A percentile compares a stretch with the other conserved stretches of the same genome.
These are phyloP conservation scores for Dynastes tityus DNA, from an alignment of 2,888 invertebrate genomes.

Conservation along the genomic window DNA sequence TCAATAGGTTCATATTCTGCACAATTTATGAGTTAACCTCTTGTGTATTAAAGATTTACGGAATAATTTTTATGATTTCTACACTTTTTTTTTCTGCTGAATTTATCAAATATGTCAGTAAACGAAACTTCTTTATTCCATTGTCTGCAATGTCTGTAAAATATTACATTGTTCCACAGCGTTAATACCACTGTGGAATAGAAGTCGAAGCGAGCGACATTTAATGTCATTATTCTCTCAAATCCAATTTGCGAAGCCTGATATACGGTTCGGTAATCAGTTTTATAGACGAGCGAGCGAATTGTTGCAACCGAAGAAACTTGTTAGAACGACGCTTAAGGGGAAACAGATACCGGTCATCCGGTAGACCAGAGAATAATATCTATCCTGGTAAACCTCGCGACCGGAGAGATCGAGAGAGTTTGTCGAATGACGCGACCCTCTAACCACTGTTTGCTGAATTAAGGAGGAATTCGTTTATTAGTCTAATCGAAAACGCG, in stretches of 20 bases:
- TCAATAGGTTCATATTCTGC: no score
- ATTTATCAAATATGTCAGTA: neutral
- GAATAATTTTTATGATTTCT: neutral
- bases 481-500: neutral
- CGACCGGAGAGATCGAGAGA: no score
- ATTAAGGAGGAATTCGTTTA: neutral
- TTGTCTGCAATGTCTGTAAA: neutral
- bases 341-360: conserved; percentile 35
- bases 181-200: neutral
- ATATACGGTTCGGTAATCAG: conserved; percentile 34
- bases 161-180: conserved; percentile 7
- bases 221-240: conserved; percentile 30
- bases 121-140: neutral
- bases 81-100: neutral
- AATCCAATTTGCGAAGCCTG: conserved; percentile 34
- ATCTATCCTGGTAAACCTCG: neutral
- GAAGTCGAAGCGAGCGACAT: conserved; percentile 7
- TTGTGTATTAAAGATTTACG: neutral
- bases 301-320: conserved; percentile 35
- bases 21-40: neutral
- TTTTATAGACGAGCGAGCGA: conserved; percentile 33
- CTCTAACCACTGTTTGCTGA: neutral
- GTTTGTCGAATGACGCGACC: neutral
- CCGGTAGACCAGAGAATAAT: conserved; percentile 21
- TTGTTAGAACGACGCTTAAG: conserved; percentile 32